Evolutionary conservation across 2,113 vertebrate genomes (phyloP).

Genomic region (Rattus norvegicus): GRCr8 NC_086032.1:61372001-61372500

Average conservation of each 20-base stretch:
- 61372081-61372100: background rate
- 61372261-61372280: background rate
- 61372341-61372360: slow-evolving; percentile 40
- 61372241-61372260: background rate
- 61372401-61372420: slow-evolving; percentile 30
- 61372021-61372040: background rate
- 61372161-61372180: background rate
- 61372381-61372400: slow-evolving; percentile 51
- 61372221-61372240: background rate
- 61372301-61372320: background rate
- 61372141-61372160: background rate
- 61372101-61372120: background rate
- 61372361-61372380: slow-evolving; percentile 13
- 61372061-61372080: background rate
- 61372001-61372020: background rate
- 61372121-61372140: slow-evolving; percentile 16
- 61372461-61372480: background rate
- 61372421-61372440: background rate
- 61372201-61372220: background rate
- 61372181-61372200: background rate
- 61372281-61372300: background rate
- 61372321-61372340: background rate
- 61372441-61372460: slow-evolving; percentile 33
- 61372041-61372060: background rate
- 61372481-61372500: slow-evolving; percentile 10